Percentiles rank a stretch among this genome's conserved stretches.
Evolutionary conservation across 2,888 invertebrate genomes (phyloP).

Genomic region (Catocala sponsa): DNA sequence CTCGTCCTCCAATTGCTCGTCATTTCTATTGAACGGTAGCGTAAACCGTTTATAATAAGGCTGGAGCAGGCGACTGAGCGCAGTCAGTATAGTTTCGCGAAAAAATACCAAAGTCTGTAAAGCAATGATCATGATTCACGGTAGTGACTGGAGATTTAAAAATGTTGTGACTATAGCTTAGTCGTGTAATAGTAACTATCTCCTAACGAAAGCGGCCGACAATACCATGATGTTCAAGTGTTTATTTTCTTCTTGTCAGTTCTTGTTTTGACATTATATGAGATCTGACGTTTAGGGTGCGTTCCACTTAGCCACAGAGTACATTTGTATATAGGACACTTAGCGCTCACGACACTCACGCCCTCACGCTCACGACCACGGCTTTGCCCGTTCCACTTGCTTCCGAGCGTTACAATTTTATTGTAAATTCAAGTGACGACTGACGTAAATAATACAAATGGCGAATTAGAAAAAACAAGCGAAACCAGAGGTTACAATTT

Average conservation of each 20-base stretch:
- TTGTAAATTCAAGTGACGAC: too few species aligned
- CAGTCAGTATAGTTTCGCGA: constrained; percentile 72
- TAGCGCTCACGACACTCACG: too few species aligned
- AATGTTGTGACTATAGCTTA: constrained; percentile 31
- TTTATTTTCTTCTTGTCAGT: constrained; percentile 62
- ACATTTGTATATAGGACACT: too few species aligned
- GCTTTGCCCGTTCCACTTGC: too few species aligned
- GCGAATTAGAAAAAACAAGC: too few species aligned
- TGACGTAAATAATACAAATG: too few species aligned
- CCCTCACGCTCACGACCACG: too few species aligned
- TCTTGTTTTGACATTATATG: constrained; percentile 43
- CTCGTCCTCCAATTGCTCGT: constrained; percentile 65
- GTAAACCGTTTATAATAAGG: constrained; percentile 74
- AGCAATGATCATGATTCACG: constrained; percentile 79
- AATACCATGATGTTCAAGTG: constrained; percentile 68
- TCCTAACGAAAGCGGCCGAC: constrained; percentile 55
- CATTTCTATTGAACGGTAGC: constrained; percentile 58
- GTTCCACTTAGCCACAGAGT: too few species aligned
- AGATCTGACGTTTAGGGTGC: background rate
- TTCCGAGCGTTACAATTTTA: too few species aligned
- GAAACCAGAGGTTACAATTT: too few species aligned
- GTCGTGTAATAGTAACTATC: constrained; percentile 48
- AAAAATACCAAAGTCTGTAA: constrained; percentile 80
- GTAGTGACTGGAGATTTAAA: constrained; percentile 70
- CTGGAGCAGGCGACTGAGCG: constrained; percentile 68